Evolutionary conservation across 2,113 vertebrate species (phyloP).

Genomic region (Melanostigma gelatinosum): DNA sequence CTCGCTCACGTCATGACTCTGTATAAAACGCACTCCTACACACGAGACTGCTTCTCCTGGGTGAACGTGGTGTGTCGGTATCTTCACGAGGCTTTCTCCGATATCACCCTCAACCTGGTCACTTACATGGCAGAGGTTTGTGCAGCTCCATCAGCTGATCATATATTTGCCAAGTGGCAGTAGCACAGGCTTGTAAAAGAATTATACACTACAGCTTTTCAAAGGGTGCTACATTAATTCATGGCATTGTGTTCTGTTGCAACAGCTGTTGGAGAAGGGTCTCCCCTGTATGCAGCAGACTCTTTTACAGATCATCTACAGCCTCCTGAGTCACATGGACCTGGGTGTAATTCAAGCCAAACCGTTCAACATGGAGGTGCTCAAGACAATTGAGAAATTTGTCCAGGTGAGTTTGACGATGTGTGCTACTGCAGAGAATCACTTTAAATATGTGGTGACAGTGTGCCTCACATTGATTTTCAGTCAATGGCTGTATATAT

Average conservation of each 20-base stretch:
- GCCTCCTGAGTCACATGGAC: slow-evolving; percentile 96
- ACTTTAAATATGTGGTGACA: not conserved
- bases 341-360: slow-evolving; percentile 91
- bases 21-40: slow-evolving; percentile 97
- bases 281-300: slow-evolving; percentile 96
- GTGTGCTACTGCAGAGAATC: not conserved
- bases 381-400: slow-evolving; percentile 98
- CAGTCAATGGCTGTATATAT: not conserved
- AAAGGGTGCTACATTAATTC: not conserved
- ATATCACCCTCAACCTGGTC: slow-evolving; percentile 93
- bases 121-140: slow-evolving; percentile 96
- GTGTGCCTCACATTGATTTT: not conserved
- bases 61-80: slow-evolving; percentile 97
- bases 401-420: slow-evolving; percentile 86
- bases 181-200: not conserved
- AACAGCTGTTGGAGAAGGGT: slow-evolving; percentile 94
- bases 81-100: slow-evolving; percentile 94
- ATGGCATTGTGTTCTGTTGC: slow-evolving; percentile 22
- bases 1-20: slow-evolving; percentile 98
- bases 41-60: slow-evolving; percentile 94
- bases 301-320: slow-evolving; percentile 95
- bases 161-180: not conserved
- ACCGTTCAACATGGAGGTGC: slow-evolving; percentile 95
- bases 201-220: not conserved
- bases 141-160: not conserved